Evolutionary conservation across 1,140 invertebrate genomes (phyloP).

Genomic region (Bombus difficillimus): DNA sequence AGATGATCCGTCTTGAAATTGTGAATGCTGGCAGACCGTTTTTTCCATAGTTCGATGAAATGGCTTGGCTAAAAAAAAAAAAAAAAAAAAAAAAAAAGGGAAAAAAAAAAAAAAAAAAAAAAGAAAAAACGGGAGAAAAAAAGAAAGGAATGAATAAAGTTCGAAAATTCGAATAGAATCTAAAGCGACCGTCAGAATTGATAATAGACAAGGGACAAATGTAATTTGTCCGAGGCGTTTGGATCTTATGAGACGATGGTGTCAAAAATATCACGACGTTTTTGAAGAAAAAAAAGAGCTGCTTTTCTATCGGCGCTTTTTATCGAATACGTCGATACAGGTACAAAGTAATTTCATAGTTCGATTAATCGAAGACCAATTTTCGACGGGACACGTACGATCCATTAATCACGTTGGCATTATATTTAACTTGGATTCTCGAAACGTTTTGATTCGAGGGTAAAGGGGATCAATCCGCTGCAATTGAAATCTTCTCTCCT

Average conservation of each 20-base stretch:
- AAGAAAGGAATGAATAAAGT: constrained; percentile 12
- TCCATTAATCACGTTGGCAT: constrained; percentile 31
- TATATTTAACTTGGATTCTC: constrained; percentile 36
- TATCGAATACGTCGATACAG: not conserved
- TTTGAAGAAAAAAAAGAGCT: too few relatives aligned
- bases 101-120: not conserved
- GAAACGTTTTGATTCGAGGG: not conserved
- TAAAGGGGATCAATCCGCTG: not conserved
- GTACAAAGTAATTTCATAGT: constrained; percentile 25
- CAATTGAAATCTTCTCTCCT: constrained; percentile 27
- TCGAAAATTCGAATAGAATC: not conserved
- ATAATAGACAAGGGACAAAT: constrained; percentile 21
- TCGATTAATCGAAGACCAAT: constrained; percentile 37
- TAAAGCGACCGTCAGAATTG: not conserved
- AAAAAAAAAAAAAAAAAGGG: not conserved
- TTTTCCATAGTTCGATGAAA: constrained; percentile 41
- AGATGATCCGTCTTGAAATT: constrained; percentile 44
- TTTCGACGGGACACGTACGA: constrained; percentile 15
- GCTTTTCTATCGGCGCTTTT: not conserved
- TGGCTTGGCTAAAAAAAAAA: not conserved
- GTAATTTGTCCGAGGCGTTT: constrained; percentile 29
- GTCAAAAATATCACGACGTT: not conserved
- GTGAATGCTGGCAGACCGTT: constrained; percentile 43
- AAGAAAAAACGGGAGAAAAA: not conserved
- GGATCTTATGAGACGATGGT: constrained; percentile 8